These are phyloP conservation scores for Neuroscelio doddi DNA, from an alignment of 2,888 invertebrate genomes.

Conservation along the genomic window DNA sequence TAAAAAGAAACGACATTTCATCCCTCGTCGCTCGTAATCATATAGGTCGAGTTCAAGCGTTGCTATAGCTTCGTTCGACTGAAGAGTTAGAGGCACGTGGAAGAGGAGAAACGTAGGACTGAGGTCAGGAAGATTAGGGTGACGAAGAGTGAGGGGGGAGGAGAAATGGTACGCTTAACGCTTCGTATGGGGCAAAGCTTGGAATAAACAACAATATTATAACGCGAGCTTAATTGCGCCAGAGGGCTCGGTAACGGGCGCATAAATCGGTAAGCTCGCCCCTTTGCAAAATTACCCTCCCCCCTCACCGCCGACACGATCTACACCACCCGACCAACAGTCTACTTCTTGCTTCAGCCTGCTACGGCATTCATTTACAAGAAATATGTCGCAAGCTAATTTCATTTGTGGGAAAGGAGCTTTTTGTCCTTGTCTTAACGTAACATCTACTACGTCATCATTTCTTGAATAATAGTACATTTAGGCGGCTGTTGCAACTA, in stretches of 20 bases:
- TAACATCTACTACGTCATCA: slow-evolving; percentile 29
- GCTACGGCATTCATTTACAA: slow-evolving; percentile 70
- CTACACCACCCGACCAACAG: slow-evolving; percentile 24
- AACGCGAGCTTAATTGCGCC: slow-evolving; percentile 71
- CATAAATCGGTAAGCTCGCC: slow-evolving; percentile 65
- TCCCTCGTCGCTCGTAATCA: slow-evolving; percentile 33
- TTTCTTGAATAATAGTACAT: slow-evolving; percentile 28
- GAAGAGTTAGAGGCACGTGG: slow-evolving; percentile 33
- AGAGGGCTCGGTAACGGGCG: slow-evolving; percentile 68
- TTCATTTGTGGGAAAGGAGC: slow-evolving; percentile 60
- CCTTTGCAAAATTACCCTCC: slow-evolving; percentile 43
- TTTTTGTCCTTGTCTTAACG: slow-evolving; percentile 40
- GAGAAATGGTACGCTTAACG: slow-evolving; percentile 63
- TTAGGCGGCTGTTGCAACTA: too few species aligned
- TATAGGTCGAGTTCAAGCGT: slow-evolving; percentile 17
- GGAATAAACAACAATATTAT: slow-evolving; percentile 71
- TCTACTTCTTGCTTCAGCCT: slow-evolving; percentile 41
- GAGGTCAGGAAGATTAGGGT: slow-evolving; percentile 58
- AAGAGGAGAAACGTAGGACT: slow-evolving; percentile 31
- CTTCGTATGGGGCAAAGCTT: slow-evolving; percentile 61
- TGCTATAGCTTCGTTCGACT: slow-evolving; percentile 30
- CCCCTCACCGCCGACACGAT: slow-evolving; percentile 41
- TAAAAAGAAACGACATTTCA: slow-evolving; percentile 55
- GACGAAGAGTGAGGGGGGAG: slow-evolving; percentile 32
- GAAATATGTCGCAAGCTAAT: slow-evolving; percentile 70